Base-by-base conservation (phyloP, 2,797 vertebrate species). In the Anisognathus igniventris region DNA sequence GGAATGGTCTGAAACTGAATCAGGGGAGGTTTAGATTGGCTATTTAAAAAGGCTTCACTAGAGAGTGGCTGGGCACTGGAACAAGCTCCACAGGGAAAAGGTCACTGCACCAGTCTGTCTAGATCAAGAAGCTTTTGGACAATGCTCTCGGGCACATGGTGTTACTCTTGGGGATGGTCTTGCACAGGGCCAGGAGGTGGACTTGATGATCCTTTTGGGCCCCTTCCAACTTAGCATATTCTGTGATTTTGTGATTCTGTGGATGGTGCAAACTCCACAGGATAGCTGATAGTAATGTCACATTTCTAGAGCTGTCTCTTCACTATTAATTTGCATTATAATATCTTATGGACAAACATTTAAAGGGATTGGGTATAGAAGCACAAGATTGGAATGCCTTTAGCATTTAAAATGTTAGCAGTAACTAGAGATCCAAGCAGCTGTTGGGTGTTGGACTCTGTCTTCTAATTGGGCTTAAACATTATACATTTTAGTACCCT, bases 91-190 rank as follows among this genome's bases (percentile, higher is more conserved):
- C 20, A 53, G 47, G 47, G 47, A 3, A 20, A 1, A 24, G 40
- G 58, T 64, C 40, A 10, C 30, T 54, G 58, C 20, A 14, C 21
- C 33, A 54, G 17, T n/a, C 47, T 68, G 47, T 22, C 28, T 25
- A 53, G 20, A 30, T n/a, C 39, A 47, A 28, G 9, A 28, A 39
- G 39, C 0, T 0, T 61, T 60, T 61, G 54, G 24, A 25, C 33
- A 39, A 4, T 0, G 0, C 54, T 51, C 13, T 67, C 1, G 1
- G 24, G 39, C n/a, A 47, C 47, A 1, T 18, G 11, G 4, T 54
- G 30, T 33, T 40, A 30, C 11, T 30, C 30, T 10, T 61, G 12
- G 14, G 24, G 20, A 39, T 30, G 12, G 33, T 61, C 1, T 4
- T 77, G 33, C 1, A 1, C 12, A 54, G 40, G 22, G 9, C 24